Evolutionary conservation across 2,113 vertebrate genomes (phyloP).

Genomic region (Muscicapa adusta): DNA sequence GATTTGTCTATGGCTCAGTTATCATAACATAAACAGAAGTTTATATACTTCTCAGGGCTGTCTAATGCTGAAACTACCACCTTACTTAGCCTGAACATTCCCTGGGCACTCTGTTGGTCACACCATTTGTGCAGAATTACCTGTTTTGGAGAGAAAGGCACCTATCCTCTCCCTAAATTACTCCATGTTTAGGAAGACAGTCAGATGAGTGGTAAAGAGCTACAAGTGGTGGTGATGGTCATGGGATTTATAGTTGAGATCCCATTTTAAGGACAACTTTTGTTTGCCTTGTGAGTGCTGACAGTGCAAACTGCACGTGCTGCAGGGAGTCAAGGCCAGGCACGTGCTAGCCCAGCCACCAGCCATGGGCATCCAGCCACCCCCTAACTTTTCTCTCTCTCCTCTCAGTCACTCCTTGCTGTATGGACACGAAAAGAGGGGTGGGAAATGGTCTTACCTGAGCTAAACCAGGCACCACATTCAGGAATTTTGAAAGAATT

Average conservation of each 20-base stretch:
- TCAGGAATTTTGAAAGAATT: neutral
- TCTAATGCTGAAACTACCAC: neutral
- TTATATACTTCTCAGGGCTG: neutral
- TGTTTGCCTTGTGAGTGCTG: neutral
- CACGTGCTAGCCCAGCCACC: neutral
- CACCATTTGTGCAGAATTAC: neutral
- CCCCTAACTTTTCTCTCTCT: neutral
- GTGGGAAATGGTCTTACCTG: neutral
- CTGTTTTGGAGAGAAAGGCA: neutral
- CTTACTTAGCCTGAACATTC: neutral
- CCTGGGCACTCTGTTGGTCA: neutral
- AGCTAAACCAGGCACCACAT: neutral
- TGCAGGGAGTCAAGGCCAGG: neutral
- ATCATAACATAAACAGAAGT: neutral
- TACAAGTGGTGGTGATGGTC: neutral
- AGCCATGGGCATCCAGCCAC: accelerated
- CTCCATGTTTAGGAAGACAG: neutral
- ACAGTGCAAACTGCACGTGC: accelerated
- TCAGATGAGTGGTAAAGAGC: neutral
- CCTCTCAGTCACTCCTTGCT: neutral
- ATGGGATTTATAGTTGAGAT: neutral
- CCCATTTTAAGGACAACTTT: neutral
- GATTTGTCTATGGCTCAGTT: neutral
- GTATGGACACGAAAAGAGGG: neutral
- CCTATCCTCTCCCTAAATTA: neutral